phyloP scores from a whole-genome alignment of 2,113 vertebrate species.

The Ictalurus furcatus region DNA sequence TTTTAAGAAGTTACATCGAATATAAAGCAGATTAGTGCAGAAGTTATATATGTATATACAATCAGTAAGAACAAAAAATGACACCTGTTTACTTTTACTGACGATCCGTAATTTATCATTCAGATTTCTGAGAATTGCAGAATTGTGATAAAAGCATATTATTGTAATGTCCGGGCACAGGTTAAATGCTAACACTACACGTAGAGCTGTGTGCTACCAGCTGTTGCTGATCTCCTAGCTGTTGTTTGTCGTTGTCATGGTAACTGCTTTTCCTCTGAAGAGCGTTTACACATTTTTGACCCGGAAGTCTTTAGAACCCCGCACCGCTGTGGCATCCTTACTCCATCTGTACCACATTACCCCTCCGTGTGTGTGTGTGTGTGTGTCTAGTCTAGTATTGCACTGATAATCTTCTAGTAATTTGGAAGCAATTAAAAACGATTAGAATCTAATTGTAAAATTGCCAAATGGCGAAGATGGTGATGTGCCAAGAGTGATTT shows the following conservation, averaged over 20 bases:
- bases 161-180: background rate
- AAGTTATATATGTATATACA: too few relatives aligned
- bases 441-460: constrained; percentile 51
- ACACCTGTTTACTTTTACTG: background rate
- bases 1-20: background rate
- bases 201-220: background rate
- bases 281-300: constrained; percentile 22
- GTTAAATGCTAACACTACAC: background rate
- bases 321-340: constrained; percentile 15
- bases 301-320: constrained; percentile 27
- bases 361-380: background rate
- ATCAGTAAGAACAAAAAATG: too few relatives aligned
- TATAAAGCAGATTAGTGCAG: too few relatives aligned
- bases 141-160: background rate
- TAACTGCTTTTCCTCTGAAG: constrained; percentile 39
- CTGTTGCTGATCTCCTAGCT: background rate
- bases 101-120: background rate
- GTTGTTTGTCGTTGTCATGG: constrained; percentile 5
- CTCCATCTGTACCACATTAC: constrained; percentile 34
- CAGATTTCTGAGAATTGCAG: background rate
- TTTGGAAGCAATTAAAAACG: constrained; percentile 42
- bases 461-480: constrained; percentile 37
- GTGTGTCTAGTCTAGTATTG: background rate
- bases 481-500: constrained; percentile 12
- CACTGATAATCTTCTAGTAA: constrained; percentile 18